Evolutionary conservation across 2,113 vertebrate species (phyloP).

Genomic region (Synchiropus splendidus): DNA sequence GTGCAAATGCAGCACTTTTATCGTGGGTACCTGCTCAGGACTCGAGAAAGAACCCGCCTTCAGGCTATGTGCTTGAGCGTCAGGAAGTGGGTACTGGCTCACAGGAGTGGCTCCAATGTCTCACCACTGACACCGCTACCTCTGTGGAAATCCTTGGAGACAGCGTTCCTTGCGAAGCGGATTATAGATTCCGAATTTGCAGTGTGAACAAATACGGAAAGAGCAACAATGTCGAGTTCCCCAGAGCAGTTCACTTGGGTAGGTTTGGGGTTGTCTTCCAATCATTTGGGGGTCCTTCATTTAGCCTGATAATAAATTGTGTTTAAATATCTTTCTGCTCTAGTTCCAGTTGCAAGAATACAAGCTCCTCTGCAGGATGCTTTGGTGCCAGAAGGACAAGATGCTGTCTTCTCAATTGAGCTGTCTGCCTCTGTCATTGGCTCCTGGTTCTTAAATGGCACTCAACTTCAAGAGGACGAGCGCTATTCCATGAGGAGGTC

Average conservation of each 20-base stretch:
- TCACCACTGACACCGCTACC: conserved; percentile 79
- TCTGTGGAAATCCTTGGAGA: conserved; percentile 82
- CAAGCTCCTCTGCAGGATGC: conserved; percentile 77
- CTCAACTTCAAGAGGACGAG: conserved; percentile 69
- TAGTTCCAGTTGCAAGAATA: conserved; percentile 81
- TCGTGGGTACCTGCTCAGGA: conserved; percentile 80
- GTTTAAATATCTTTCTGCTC: conserved; percentile 7
- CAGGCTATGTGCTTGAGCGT: conserved; percentile 81
- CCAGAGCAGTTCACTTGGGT: conserved; percentile 81
- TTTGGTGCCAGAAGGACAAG: conserved; percentile 71
- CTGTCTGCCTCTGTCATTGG: conserved; percentile 78
- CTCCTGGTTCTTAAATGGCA: conserved; percentile 78
- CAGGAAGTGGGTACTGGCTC: conserved; percentile 74
- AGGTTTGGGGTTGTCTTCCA: conserved; percentile 22
- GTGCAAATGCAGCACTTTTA: conserved; percentile 79
- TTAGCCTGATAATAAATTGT: background rate
- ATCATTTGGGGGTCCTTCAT: background rate
- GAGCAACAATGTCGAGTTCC: conserved; percentile 83
- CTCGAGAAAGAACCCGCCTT: conserved; percentile 68
- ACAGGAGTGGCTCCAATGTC: conserved; percentile 86
- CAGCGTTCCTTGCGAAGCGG: conserved; percentile 79
- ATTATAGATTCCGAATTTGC: conserved; percentile 87
- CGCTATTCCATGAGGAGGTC: conserved; percentile 59
- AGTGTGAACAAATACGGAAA: conserved; percentile 81
- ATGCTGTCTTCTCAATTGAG: conserved; percentile 77